phyloP scores from a whole-genome alignment of 1,140 invertebrate genomes.

The Solenopsis invicta region DNA sequence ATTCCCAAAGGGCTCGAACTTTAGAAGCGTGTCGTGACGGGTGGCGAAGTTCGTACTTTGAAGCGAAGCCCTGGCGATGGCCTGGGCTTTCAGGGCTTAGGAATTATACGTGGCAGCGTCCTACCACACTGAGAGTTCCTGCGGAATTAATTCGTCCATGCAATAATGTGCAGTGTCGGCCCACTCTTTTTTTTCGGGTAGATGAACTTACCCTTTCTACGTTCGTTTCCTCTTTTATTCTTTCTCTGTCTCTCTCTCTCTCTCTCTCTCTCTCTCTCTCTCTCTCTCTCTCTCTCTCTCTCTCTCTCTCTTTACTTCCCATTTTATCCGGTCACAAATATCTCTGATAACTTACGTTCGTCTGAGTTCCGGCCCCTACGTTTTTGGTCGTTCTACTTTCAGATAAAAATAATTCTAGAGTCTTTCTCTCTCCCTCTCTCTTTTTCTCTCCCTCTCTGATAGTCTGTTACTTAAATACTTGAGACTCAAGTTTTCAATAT shows the following conservation, averaged over 20 bases:
- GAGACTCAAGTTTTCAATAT: conserved; percentile 15
- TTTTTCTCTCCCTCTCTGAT: neutral
- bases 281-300: neutral
- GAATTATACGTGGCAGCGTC: conserved; percentile 55
- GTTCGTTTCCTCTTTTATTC: conserved; percentile 17
- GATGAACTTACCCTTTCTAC: conserved; percentile 27
- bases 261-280: conserved; percentile 3
- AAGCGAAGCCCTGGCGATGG: conserved; percentile 48
- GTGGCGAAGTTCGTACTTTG: conserved; percentile 69
- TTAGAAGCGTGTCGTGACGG: conserved; percentile 55
- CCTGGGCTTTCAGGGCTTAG: conserved; percentile 48
- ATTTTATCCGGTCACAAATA: conserved; percentile 23
- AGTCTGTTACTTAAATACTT: neutral
- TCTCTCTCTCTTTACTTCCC: neutral
- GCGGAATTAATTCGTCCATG: conserved; percentile 69
- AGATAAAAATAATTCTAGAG: conserved; percentile 46
- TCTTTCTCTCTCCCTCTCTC: neutral
- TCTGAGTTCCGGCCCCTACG: neutral
- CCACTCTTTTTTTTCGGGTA: neutral
- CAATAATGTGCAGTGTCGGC: conserved; percentile 24
- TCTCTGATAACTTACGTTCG: conserved; percentile 30
- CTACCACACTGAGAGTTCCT: conserved; percentile 59
- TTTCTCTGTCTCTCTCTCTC: neutral
- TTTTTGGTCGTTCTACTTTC: neutral
- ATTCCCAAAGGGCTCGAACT: conserved; percentile 71